Base-by-base conservation (phyloP, 2,797 vertebrate genomes). In the Propithecus deckenii region DNA sequence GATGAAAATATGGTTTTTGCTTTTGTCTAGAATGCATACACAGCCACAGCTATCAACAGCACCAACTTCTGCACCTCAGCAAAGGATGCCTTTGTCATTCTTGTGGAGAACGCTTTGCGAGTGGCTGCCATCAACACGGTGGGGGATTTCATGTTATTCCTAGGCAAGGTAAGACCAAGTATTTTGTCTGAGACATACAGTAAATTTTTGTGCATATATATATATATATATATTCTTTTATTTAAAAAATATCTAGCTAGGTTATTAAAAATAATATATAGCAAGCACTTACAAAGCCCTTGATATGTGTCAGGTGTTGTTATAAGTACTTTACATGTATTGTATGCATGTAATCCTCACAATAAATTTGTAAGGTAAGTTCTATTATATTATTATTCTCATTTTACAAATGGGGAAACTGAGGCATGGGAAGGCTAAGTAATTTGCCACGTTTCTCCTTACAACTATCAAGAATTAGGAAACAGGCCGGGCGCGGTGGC, bases 21-120 rank as follows among this genome's bases (percentile, higher is more conserved):
- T 91, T 97, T 92, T 98, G 72, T 97, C 57, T 95, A 99, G 99
- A 99, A 99, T 75, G 99, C 99, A 10, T 99, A 99, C 96, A 99
- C 99, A 98, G 99, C 99, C 96, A 99, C 99, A 71, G 99, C 99
- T 98, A 99, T 99, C 99, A 99, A 99, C 98, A 99, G 99, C 98
- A 99, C 99, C 97, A 99, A 99, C 98, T 99, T 99, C 99, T 99
- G 99, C 98, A 99, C 99, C 18, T 99, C 99, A 57, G 99, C 99
- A 23, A 99, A 99, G 41, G 99, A 99, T 92, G 99, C 99, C 98
- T 99, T 99, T 75, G 98, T 99, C 96, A 99, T 99, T 98, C 98
- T 99, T 97, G 99, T 99, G 98, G 99, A 99, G 97, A 99, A 99
- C 5, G 99, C 99, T 80, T 98, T 99, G 98, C 99, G 99, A 43